phyloP scores from a whole-genome alignment of 1,140 invertebrate species.

The Musca domestica region DNA sequence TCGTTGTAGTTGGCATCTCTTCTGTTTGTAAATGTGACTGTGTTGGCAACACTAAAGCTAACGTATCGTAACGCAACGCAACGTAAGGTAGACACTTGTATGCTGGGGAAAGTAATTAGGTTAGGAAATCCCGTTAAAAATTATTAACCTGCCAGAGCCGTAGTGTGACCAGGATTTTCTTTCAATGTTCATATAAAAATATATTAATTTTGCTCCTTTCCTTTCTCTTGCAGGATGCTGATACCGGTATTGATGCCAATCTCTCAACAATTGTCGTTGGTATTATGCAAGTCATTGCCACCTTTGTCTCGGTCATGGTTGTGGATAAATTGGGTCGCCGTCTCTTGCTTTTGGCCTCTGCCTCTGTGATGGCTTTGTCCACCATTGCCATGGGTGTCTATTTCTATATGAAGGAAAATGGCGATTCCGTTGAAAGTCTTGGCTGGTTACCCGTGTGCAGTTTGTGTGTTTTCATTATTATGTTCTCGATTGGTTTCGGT shows the following conservation, averaged over 20 bases:
- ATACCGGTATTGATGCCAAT: conserved; percentile 58
- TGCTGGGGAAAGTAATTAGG: no score
- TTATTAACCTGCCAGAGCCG: no score
- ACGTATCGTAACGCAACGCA: no score
- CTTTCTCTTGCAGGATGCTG: conserved; percentile 53
- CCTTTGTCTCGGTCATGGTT: conserved; percentile 67
- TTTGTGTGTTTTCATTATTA: conserved; percentile 71
- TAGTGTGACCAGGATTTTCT: no score
- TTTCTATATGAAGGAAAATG: conserved; percentile 61
- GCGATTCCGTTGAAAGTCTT: conserved; percentile 57
- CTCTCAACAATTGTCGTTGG: conserved; percentile 73
- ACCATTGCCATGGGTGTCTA: conserved; percentile 63
- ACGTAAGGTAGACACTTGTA: no score
- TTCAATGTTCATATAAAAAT: no score
- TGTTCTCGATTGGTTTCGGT: conserved; percentile 76
- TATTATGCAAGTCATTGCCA: conserved; percentile 72
- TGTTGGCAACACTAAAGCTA: no score
- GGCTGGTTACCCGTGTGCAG: conserved; percentile 71
- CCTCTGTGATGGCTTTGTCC: conserved; percentile 62
- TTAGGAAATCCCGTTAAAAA: no score
- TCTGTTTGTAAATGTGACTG: no score
- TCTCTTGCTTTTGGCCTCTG: conserved; percentile 67
- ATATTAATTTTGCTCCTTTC: conserved; percentile 2
- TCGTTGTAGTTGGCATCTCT: no score
- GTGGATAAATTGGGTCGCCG: conserved; percentile 75